Percentiles rank a stretch among this genome's conserved stretches.
phyloP scores from a whole-genome alignment of 2,888 invertebrate genomes.

The Drosophila peninsularis region DNA sequence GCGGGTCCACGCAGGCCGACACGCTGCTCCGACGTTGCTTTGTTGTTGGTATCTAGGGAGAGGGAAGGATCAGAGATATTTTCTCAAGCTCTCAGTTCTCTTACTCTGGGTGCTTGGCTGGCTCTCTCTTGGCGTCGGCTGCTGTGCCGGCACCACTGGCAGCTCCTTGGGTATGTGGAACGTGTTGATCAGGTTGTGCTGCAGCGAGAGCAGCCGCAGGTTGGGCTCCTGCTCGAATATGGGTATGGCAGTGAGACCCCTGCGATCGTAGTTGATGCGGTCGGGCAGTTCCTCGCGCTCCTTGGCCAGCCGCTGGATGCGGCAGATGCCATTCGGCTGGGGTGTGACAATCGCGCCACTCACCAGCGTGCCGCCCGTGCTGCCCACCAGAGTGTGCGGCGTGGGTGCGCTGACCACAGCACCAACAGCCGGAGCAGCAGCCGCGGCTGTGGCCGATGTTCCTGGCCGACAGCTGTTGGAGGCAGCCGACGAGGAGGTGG shows the following conservation, averaged over 20 bases:
- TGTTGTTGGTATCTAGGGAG: slow-evolving; percentile 12
- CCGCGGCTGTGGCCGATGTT: slow-evolving; percentile 31
- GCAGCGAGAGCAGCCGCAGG: slow-evolving; percentile 93
- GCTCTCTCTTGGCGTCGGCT: slow-evolving; percentile 46
- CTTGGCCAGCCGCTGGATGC: slow-evolving; percentile 89
- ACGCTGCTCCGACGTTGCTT: slow-evolving; percentile 14
- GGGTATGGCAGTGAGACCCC: slow-evolving; percentile 93
- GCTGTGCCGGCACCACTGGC: slow-evolving; percentile 40
- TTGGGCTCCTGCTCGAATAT: slow-evolving; percentile 91
- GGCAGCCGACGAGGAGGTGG: slow-evolving; percentile 79
- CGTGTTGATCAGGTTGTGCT: slow-evolving; percentile 93
- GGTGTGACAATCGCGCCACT: slow-evolving; percentile 75
- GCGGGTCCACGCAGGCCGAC: slow-evolving; percentile 37
- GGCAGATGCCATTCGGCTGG: slow-evolving; percentile 85
- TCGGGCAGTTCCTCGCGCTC: slow-evolving; percentile 94
- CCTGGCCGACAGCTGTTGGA: slow-evolving; percentile 70
- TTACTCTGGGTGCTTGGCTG: slow-evolving; percentile 32
- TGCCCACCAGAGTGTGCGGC: slow-evolving; percentile 56
- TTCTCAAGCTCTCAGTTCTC: too few relatives aligned
- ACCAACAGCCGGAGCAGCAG: not conserved
- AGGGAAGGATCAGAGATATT: too few relatives aligned
- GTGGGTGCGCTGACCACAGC: slow-evolving; percentile 47
- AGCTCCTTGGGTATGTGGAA: slow-evolving; percentile 84
- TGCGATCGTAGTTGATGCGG: slow-evolving; percentile 93
- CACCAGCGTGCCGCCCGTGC: slow-evolving; percentile 63